Base-by-base conservation (phyloP, 1,140 invertebrate genomes). In the Nasonia vitripennis region DNA sequence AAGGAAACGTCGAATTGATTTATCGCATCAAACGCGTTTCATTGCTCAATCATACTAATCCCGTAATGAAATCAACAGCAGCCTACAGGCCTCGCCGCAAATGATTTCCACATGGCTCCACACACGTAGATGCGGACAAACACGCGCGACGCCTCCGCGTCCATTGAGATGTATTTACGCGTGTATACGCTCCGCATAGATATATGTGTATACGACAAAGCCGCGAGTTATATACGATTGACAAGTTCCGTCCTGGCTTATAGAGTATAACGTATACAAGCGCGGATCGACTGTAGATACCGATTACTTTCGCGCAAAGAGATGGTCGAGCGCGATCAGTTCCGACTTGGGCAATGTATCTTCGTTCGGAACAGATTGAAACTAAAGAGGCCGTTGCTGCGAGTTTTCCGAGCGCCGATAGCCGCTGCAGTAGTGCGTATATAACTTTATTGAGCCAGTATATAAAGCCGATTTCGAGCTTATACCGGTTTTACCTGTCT, bases 341-440 rank as follows among this genome's bases (percentile, higher is more conserved):
- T 34, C 10, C 68, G 80, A 84, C 86, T 85, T 80, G 86, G 77
- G 77, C 84, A 45, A 55, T 84, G 86, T 87, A 89, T 89, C 88
- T 88, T 88, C 86, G 87, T 89, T 89, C 86, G 81, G 84, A 86
- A 81, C 85, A 86, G 86, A 89, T 89, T 89, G 87, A 87, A 88
- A 89, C 85, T 85, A 89, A 89, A 85, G 87, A 89, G 88, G 87
- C 87, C 86, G 34, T 71, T 34, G 68, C 86, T 81, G 86, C 86
- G 83, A 86, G 87, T 87, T 87, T 89, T 85, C 85, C 27, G 27
- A 27, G 37, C 20, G 77, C 77, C 14, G 27, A 31, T 45, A 45
- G 73, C 75, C 55, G 17, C 55, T 62, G 20, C 55, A 55, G 55
- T n/a, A 37, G 34, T 37, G 34, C 34, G 55, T 14, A 14, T 62